Evolutionary conservation across 2,113 vertebrate species (phyloP), one percentile per base, ranked within the genome.

Genomic region (Tupaia chinensis): DNA sequence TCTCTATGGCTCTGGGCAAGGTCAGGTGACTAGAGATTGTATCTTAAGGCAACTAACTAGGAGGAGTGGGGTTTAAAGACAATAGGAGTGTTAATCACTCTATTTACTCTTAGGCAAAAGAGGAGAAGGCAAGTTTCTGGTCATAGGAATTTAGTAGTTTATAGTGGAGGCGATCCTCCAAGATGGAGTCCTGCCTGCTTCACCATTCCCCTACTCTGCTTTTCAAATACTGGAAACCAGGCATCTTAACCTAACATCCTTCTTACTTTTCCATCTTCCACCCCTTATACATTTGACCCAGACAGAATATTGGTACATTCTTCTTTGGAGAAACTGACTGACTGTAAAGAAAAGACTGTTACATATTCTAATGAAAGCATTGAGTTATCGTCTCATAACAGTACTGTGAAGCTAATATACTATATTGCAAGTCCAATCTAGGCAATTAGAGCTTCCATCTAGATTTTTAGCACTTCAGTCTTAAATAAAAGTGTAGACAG

Each of bases 181-280:
- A 44, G 44, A 44, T 44, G 44, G 44, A 44, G 44, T 44, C 44
- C 44, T 44, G 44, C 5, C 44, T 44, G 44, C 44, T 44, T 44
- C 44, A 44, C 53, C 14, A 17, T 16, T 19, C 2, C 25, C 27
- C 61, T 61, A 1, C 25, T 82, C 25, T 81, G 29, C 23, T 65
- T 22, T 29, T 15, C 14, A 88, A 61, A 29, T 29, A 32, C 16
- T n/a, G 66, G 65, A 92, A 78, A 27, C 74, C 29, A 74, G 73
- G n/a, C 23, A 17, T 77, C 44, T 77, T 54, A 66, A 80, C 61
- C 25, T 87, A 65, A 69, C 44, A 44, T 44, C 44, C 44, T 44
- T 44, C 44, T 44, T 1, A 8, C 65, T 7, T 7, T 58, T 13
- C 25, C 3, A 10, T 1, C 22, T 13, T 5, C 17, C 3, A 5